Percentiles rank a stretch among this genome's conserved stretches.
Evolutionary conservation across 2,797 vertebrate species (phyloP).

Genomic region (Limosa lapponica): DNA sequence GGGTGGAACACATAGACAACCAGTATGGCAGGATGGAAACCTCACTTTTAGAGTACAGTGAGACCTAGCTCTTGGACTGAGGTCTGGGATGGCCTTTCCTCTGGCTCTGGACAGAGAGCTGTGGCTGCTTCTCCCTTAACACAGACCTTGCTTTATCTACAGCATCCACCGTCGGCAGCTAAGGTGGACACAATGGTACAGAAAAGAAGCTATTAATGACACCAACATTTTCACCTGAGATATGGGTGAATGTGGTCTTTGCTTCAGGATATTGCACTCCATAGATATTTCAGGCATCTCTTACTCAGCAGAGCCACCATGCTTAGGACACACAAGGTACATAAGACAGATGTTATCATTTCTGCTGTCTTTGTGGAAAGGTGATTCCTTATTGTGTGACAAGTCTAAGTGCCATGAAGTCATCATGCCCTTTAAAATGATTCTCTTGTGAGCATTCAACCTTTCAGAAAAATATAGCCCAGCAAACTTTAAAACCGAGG

Average conservation of each 20-base stretch:
- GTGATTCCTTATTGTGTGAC: background rate
- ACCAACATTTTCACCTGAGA: background rate
- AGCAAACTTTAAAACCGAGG: background rate
- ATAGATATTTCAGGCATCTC: background rate
- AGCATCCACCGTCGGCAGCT: background rate
- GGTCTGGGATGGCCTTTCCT: background rate
- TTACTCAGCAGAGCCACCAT: background rate
- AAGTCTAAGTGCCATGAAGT: background rate
- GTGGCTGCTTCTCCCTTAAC: background rate
- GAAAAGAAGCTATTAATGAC: background rate
- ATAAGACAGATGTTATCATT: background rate
- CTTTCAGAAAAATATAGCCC: background rate
- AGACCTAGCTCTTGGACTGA: background rate
- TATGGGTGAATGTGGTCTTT: background rate
- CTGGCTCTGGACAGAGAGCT: background rate
- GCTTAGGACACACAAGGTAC: background rate
- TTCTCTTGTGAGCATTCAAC: background rate
- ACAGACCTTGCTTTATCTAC: background rate
- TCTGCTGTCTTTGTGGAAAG: background rate
- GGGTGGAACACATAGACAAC: background rate
- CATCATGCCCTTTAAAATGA: background rate
- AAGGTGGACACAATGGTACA: background rate
- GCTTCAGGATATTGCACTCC: background rate
- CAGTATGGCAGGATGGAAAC: background rate
- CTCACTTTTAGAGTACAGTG: background rate